Evolutionary conservation across 2,888 invertebrate species (phyloP), one percentile per base, ranked within the genome.

Genomic region (Petrolisthes cinctipes): DNA sequence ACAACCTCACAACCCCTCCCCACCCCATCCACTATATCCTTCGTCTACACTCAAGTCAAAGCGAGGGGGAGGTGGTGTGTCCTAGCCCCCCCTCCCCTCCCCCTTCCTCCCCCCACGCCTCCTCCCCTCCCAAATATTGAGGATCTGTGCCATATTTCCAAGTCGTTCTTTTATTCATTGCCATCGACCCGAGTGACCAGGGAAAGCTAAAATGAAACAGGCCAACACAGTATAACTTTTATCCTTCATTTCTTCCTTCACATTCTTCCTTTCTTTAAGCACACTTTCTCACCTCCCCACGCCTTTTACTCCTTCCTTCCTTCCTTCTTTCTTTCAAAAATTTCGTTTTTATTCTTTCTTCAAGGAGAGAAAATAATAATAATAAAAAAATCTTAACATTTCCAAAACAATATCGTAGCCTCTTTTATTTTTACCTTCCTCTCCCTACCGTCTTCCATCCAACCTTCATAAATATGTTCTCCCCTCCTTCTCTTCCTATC

Each of bases 161-260:
- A 86, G 86, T 86, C 86, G 82, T 86, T 86, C 86, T 86, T 86
- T 86, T 86, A 86, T 86, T 86, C 86, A 86, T 86, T 86, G 86
- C 79, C 86, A 86, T 86, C 86, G 86, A 86, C 79, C 86, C 83
- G 73, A 76, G 86, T 86, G 86, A 86, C 86, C 86, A 86, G 86
- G 86, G 86, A 14, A 54, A 82, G 68, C 75, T 86, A 82, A 86
- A 86, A 86, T 86, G 86, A 86, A 86, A 86, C 86, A 86, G 75
- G 82, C 82, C 82, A 86, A 83, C 83, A 83, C 83, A 80, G 57
- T 71, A n/a, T 51, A 71, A 68, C 37, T 53, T 78, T 81, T 53
- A 51, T 78, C 54, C 17, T 17, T 17, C 61, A 61, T 17, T 1
- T 61, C 17, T 61, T 17, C 61, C 61, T 61, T 17, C 17, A 61